Conservation (phyloP, 2,113 vertebrate species). For the Corydoras maculifer region DNA sequence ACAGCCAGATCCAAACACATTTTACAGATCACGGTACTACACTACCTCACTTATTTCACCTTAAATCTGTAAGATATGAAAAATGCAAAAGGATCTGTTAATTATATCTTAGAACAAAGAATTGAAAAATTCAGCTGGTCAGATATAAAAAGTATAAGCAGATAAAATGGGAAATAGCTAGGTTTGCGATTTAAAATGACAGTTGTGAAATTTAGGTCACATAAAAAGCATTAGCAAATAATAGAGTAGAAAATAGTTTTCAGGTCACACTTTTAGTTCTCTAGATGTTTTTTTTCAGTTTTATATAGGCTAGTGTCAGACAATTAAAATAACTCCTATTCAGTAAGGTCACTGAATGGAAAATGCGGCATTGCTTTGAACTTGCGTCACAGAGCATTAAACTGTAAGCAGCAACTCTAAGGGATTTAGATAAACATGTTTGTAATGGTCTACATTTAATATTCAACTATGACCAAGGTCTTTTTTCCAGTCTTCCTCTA, state of each 20-base stretch:
- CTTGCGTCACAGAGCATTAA: slow-evolving; percentile 58
- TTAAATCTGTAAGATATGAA: slow-evolving; percentile 58
- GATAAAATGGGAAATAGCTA: slow-evolving; percentile 1
- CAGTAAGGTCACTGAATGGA: slow-evolving; percentile 57
- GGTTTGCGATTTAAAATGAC: slow-evolving; percentile 2
- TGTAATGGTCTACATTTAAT: slow-evolving; percentile 70
- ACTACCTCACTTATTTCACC: slow-evolving; percentile 54
- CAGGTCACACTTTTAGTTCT: slow-evolving; percentile 31
- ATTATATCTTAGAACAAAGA: slow-evolving; percentile 30
- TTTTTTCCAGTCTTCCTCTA: slow-evolving; percentile 6
- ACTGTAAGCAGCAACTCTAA: slow-evolving; percentile 41
- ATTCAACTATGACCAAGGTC: slow-evolving; percentile 21
- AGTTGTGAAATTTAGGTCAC: slow-evolving; percentile 14
- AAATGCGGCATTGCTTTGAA: slow-evolving; percentile 63
- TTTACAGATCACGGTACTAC: slow-evolving; percentile 60
- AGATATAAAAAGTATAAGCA: slow-evolving; percentile 1
- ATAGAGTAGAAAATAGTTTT: slow-evolving; percentile 6
- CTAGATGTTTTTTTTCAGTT: slow-evolving; percentile 38
- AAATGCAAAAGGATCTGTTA: slow-evolving; percentile 55
- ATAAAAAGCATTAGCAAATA: slow-evolving; percentile 19
- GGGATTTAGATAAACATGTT: slow-evolving; percentile 68
- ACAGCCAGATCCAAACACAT: slow-evolving; percentile 63
- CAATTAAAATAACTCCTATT: slow-evolving; percentile 48
- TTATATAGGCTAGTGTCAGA: slow-evolving; percentile 49
- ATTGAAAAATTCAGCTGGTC: not conserved